A percentile compares a stretch with the other conserved stretches of the same genome.
phyloP scores from a whole-genome alignment of 2,113 vertebrate genomes.

The Eclectus roratus region DNA sequence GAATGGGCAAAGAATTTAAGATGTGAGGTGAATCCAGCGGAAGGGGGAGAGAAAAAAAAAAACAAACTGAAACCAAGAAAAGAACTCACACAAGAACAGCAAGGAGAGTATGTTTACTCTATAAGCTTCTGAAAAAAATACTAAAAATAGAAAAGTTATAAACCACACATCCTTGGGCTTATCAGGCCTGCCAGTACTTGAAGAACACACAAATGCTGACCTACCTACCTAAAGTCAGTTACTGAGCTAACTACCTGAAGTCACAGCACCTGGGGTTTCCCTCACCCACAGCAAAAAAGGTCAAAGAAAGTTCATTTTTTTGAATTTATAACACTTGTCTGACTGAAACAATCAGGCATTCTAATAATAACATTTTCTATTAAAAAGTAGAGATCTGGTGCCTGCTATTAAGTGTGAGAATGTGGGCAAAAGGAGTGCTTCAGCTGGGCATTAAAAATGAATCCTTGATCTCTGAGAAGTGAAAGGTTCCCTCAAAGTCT shows the following conservation, averaged over 20 bases:
- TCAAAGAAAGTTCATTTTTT: background rate
- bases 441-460: slow-evolving; percentile 1
- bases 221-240: background rate
- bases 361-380: background rate
- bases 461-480: background rate
- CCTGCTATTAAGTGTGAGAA: background rate
- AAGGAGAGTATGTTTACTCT: background rate
- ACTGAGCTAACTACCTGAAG: background rate
- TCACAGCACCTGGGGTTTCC: background rate
- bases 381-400: background rate
- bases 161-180: background rate
- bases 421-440: background rate
- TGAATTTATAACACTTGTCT: background rate
- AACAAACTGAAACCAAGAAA: background rate
- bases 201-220: background rate
- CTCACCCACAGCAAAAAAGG: background rate
- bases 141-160: background rate
- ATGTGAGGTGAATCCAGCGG: background rate
- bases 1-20: background rate
- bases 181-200: background rate
- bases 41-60: too few species aligned
- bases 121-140: background rate
- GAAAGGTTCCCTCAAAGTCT: background rate
- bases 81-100: background rate
- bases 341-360: background rate